Conservation (phyloP, 1,140 invertebrate genomes). For the Magallana gigas region DNA sequence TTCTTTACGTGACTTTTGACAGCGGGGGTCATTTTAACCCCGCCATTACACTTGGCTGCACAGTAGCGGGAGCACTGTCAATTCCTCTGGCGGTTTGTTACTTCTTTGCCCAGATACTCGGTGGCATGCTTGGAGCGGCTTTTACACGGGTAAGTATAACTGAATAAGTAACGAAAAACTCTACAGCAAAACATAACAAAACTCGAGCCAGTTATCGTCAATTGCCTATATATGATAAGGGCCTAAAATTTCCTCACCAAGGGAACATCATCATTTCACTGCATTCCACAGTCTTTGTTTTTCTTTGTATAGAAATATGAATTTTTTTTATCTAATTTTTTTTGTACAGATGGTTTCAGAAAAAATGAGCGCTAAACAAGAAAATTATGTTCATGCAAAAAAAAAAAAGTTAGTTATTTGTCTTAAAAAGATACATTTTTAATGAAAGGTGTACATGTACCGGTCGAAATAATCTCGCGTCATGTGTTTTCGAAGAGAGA, state of each 20-base stretch:
- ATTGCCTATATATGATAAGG: no score
- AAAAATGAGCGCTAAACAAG: no score
- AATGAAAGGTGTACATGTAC: no score
- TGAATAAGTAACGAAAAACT: not conserved
- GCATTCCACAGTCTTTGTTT: not conserved
- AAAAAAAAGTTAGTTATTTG: no score
- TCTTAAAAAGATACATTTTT: no score
- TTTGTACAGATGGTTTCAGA: no score
- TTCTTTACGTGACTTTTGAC: not conserved
- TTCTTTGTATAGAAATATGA: no score
- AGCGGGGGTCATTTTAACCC: slow-evolving; percentile 80
- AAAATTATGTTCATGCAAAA: no score
- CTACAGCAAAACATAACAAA: not conserved
- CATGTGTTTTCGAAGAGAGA: no score
- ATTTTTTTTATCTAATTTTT: no score
- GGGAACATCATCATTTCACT: not conserved
- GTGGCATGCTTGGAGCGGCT: slow-evolving; percentile 75
- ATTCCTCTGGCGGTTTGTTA: slow-evolving; percentile 67
- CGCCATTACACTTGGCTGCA: slow-evolving; percentile 75
- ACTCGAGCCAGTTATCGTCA: not conserved
- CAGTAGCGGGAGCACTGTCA: slow-evolving; percentile 69
- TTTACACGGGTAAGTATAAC: slow-evolving; percentile 66
- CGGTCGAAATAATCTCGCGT: no score
- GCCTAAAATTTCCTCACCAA: no score
- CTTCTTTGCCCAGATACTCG: slow-evolving; percentile 72